Evolutionary conservation across 2,113 vertebrate genomes (phyloP), one percentile per base, ranked within the genome.

Genomic region (Talpa occidentalis): DNA sequence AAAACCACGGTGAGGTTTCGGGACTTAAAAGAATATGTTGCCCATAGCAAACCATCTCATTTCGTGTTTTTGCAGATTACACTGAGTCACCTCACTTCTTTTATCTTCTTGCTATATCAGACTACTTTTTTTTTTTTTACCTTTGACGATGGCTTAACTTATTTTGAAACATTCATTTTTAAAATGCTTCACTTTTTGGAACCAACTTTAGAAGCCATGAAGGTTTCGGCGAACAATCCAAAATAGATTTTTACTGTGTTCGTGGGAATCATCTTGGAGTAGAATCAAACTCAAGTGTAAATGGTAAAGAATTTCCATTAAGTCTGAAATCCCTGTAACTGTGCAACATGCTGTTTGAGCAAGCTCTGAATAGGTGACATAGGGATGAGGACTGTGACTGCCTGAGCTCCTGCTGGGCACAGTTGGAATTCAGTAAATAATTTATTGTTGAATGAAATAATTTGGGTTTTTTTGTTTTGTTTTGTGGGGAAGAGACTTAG

Each of bases 21-120:
- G 62, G 59, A 70, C 72, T 73, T 78, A 37, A 16, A 85, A 93
- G n/a, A 87, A 35, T 37, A 70, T 69, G 28, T 49, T 49, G 22
- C 42, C 40, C 44, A 21, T 35, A 35, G 86, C 59, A 91, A 93
- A 70, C 40, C 56, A 88, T 77, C 62, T 44, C 62, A 47, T 78
- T 95, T 85, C 62, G 60, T 40, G n/a, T 73, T 86, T 78, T 87
- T 47, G 70, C 14, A 40, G 54, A 73, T 73, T 83, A 93, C 78
- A 73, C 40, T 37, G n/a, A 88, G 21, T 79, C 16, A 70, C 77
- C 30, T 44, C n/a, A 40, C 66, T 69, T 69, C n/a, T 32, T 64
- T 92, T 92, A 56, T 56, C 54, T 56, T 56, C 54, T 22, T 56
- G 24, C 54, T 56, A 56, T 7, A 56, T 56, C 21, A 56, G 54